Base-by-base conservation (phyloP, 92 coral and sea anemone genomes). In the Paragorgia papillata region DNA sequence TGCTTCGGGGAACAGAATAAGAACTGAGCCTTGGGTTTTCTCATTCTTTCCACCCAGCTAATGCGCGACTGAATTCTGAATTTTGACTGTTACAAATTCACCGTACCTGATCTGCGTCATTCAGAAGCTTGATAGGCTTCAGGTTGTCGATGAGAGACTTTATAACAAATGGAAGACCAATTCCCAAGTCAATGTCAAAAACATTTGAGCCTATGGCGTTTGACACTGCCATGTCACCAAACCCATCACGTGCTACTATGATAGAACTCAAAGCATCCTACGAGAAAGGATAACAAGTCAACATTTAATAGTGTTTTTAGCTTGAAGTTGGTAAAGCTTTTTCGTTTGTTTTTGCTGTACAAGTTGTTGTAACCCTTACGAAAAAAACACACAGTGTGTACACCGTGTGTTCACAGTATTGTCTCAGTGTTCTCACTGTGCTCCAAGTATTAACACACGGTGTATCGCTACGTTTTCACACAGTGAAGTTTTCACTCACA, bases 171-270 rank as follows among this genome's bases (percentile, higher is more conserved):
- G 99, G 99, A 44, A 95, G 84, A 25, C 99, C 99, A 62, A 95
- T 67, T 31, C 99, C 99, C 69, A 95, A 90, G 85, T 95, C 90
- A 81, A 95, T 95, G 79, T 95, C 99, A 80, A 95, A 95, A 49
- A 95, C 99, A 51, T 95, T 95, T 40, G 99, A 95, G 39, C 99
- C 99, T 75, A 95, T 95, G 61, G 99, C 99, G 71, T 95, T 95
- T 25, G 99, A 95, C 19, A 95, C 99, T 33, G 99, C 99, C 99
- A 95, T 95, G 46, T 95, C 99, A 29, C 99, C 99, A 75, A 79
- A 95, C 37, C 99, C 99, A 79, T 95, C 99, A 22, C 99, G 85
- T n/a, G 99, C 99, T 25, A 95, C 99, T 59, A 95, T 70, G 50
- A 95, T 85, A 15, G 99, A 95, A 74, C 99, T 95, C 35, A 95